These are phyloP conservation scores for Gobius niger DNA, from an alignment of 2,113 vertebrate species.

Conservation along the genomic window DNA sequence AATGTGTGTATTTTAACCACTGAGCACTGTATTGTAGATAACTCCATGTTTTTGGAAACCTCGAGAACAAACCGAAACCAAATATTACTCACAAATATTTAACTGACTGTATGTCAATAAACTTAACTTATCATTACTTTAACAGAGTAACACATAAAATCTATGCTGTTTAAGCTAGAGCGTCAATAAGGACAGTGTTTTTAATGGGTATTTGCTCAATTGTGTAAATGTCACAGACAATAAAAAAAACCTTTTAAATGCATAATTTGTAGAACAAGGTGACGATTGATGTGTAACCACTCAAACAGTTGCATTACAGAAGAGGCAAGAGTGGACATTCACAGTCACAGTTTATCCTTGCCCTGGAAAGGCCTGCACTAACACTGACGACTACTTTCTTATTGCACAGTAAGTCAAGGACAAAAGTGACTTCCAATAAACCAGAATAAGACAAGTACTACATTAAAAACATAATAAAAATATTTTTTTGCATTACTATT, in stretches of 20 bases:
- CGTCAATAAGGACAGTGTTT: conserved; percentile 32
- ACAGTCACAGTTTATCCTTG: conserved; percentile 18
- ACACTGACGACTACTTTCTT: conserved; percentile 15
- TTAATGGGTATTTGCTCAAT: conserved; percentile 23
- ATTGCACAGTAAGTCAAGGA: conserved; percentile 47
- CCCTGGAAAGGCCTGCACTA: background rate
- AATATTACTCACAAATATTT: background rate
- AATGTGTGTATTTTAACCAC: conserved; percentile 9
- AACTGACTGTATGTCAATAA: conserved; percentile 4
- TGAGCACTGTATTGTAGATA: conserved; percentile 24
- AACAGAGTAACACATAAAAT: conserved; percentile 25
- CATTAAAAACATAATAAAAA: conserved; percentile 16
- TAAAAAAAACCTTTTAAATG: conserved; percentile 16
- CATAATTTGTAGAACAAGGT: conserved; percentile 17
- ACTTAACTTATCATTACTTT: background rate
- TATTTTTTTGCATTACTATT: conserved; percentile 33
- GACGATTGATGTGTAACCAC: background rate
- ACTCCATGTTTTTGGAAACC: conserved; percentile 15
- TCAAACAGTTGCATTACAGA: conserved; percentile 35
- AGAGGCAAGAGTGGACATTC: conserved; percentile 23
- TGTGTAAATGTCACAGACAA: conserved; percentile 30
- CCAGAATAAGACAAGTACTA: conserved; percentile 4
- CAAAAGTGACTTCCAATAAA: conserved; percentile 18
- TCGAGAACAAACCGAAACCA: conserved; percentile 12
- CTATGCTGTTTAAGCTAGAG: conserved; percentile 31